A percentile compares a stretch with the other conserved stretches of the same genome.
Conservation (phyloP, 2,113 vertebrate species). For the Cynocephalus volans region DNA sequence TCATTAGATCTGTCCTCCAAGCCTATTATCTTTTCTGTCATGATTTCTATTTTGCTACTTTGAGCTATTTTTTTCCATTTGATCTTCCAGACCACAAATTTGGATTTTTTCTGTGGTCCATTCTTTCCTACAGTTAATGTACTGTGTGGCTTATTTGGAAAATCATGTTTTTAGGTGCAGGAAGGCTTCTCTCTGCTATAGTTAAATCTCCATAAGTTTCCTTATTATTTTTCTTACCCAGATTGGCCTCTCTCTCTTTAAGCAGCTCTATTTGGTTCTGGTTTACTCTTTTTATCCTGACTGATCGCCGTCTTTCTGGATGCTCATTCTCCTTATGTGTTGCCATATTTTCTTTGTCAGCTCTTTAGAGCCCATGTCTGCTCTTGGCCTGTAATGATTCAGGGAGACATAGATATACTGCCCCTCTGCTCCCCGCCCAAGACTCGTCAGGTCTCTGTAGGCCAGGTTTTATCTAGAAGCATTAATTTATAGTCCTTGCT, state of each 20-base stretch:
- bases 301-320: not conserved
- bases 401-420: not conserved
- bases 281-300: not conserved
- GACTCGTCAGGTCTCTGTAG: not conserved
- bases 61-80: conserved; percentile 47
- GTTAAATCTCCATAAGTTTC: not conserved
- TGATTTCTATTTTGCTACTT: conserved; percentile 44
- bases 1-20: not conserved
- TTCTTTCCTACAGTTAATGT: conserved; percentile 34
- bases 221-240: not conserved
- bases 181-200: not conserved
- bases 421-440: not conserved
- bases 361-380: not conserved
- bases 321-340: not conserved
- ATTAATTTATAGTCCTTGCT: not conserved
- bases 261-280: not conserved
- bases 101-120: not conserved
- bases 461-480: not conserved
- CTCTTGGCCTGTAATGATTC: not conserved
- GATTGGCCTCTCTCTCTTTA: not conserved
- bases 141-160: conserved; percentile 20
- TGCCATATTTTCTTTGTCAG: not conserved
- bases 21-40: conserved; percentile 27
- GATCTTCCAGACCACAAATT: conserved; percentile 41
- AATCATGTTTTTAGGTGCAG: not conserved